Evolutionary conservation across 1,140 invertebrate species (phyloP).

Genomic region (Drosophila oshimai): DNA sequence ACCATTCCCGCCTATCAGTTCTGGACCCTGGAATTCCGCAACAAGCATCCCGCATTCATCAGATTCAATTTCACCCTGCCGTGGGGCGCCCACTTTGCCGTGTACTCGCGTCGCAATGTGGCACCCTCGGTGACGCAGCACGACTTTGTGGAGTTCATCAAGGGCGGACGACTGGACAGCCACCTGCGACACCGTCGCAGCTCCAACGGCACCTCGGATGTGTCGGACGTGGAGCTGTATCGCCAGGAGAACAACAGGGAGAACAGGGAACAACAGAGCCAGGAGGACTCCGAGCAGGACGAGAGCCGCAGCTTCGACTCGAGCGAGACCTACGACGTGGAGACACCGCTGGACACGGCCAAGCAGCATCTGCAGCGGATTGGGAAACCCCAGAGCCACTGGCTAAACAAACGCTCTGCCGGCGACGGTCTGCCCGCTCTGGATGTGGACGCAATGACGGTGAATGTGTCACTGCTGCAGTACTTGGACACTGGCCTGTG

Average conservation of each 20-base stretch:
- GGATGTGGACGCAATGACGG: constrained; percentile 87
- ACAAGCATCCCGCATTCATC: constrained; percentile 93
- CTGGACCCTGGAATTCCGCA: constrained; percentile 95
- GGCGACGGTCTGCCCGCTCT: constrained; percentile 67
- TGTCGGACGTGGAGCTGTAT: constrained; percentile 21
- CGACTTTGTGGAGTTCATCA: constrained; percentile 96
- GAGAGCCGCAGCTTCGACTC: constrained; percentile 23
- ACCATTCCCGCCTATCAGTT: constrained; percentile 94
- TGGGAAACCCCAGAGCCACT: constrained; percentile 4
- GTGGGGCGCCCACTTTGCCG: constrained; percentile 95
- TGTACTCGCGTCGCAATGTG: constrained; percentile 95
- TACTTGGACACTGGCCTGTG: constrained; percentile 96
- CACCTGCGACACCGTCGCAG: constrained; percentile 83
- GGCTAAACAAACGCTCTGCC: constrained; percentile 65
- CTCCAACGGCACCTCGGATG: constrained; percentile 9
- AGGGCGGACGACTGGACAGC: constrained; percentile 90
- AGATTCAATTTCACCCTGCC: constrained; percentile 95
- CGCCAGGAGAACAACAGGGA: constrained; percentile 15
- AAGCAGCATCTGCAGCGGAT: constrained; percentile 54
- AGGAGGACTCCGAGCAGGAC: constrained; percentile 31
- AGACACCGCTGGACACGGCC: constrained; percentile 53
- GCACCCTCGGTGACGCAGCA: constrained; percentile 97
- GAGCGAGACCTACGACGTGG: constrained; percentile 59
- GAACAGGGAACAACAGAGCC: constrained; percentile 3
- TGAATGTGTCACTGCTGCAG: constrained; percentile 92